Percentiles rank a stretch among this genome's conserved stretches.
These are phyloP conservation scores for Ammodytes dubius DNA, from an alignment of 2,113 vertebrate genomes.

Conservation along the genomic window DNA sequence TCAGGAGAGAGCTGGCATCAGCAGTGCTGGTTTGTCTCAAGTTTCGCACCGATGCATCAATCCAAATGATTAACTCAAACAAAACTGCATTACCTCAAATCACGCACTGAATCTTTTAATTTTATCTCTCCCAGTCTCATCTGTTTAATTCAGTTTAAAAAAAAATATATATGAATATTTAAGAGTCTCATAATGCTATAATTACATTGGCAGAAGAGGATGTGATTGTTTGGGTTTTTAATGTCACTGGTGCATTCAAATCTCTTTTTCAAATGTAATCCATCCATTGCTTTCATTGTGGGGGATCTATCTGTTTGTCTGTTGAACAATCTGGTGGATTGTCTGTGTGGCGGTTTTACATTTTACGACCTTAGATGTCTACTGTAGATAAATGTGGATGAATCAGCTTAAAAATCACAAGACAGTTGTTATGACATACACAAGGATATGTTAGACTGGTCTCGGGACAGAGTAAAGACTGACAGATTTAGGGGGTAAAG, in stretches of 20 bases:
- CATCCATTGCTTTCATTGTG: neutral
- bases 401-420: neutral
- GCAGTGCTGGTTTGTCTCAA: neutral
- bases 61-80: neutral
- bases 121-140: neutral
- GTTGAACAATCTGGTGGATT: neutral
- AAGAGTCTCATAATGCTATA: slow-evolving; percentile 16
- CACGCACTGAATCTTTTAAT: neutral
- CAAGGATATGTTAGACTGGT: too few species aligned
- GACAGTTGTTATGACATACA: too few species aligned
- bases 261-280: neutral
- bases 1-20: neutral
- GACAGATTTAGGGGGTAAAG: too few species aligned
- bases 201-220: slow-evolving; percentile 14
- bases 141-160: neutral
- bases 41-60: neutral
- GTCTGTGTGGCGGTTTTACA: neutral
- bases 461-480: too few species aligned
- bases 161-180: slow-evolving; percentile 41
- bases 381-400: neutral
- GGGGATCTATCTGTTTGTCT: neutral
- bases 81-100: neutral
- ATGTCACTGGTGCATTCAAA: slow-evolving; percentile 15
- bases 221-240: slow-evolving; percentile 13
- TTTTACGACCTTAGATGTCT: neutral